Conservation (phyloP, 2,888 invertebrate species). For the Thyatira batis region DNA sequence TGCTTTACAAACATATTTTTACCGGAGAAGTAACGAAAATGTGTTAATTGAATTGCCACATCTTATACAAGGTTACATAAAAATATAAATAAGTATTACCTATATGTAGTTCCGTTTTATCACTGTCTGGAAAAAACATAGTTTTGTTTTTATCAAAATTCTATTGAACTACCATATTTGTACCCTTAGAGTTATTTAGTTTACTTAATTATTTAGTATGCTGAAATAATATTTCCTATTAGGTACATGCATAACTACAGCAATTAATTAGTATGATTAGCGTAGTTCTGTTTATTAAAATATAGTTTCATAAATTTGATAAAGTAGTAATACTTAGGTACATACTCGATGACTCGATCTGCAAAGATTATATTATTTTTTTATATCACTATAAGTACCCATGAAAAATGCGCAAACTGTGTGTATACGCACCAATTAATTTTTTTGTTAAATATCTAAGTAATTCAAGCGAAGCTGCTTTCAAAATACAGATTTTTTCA, state of each 20-base stretch:
- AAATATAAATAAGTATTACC: slow-evolving; percentile 59
- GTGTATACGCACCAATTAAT: too few species aligned
- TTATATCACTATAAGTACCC: too few species aligned
- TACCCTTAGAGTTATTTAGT: slow-evolving; percentile 10
- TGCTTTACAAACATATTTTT: slow-evolving; percentile 27
- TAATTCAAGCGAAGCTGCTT: too few species aligned
- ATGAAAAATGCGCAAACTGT: too few species aligned
- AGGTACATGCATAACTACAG: background rate
- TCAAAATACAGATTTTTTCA: too few species aligned
- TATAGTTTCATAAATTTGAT: background rate
- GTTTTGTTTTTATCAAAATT: slow-evolving; percentile 15
- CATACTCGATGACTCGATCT: too few species aligned
- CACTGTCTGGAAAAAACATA: slow-evolving; percentile 30
- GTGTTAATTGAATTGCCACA: slow-evolving; percentile 69
- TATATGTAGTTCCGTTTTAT: slow-evolving; percentile 58
- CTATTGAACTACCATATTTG: slow-evolving; percentile 19
- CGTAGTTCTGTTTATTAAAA: background rate
- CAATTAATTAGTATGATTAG: slow-evolving; percentile 10
- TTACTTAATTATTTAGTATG: slow-evolving; percentile 13
- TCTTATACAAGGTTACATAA: slow-evolving; percentile 52
- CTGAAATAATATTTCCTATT: background rate
- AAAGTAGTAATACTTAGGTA: too few species aligned
- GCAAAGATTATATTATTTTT: too few species aligned
- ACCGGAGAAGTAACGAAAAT: slow-evolving; percentile 44
- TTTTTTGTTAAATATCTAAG: too few species aligned